Percentiles rank a stretch among this genome's conserved stretches.
phyloP scores from a whole-genome alignment of 2,797 vertebrate genomes.

The Cryptoblepharus egeriae region DNA sequence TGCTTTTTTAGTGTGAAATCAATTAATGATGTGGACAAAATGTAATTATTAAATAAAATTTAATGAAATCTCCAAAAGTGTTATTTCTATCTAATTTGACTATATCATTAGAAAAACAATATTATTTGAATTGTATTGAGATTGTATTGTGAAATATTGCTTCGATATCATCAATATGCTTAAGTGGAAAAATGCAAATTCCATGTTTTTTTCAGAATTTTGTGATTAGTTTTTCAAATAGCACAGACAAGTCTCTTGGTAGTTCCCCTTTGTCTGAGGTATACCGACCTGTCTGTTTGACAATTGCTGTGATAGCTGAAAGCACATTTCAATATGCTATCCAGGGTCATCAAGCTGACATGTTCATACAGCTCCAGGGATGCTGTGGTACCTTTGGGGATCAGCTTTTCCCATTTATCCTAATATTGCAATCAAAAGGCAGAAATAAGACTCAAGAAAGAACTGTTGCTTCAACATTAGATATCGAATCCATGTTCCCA shows the following conservation, averaged over 20 bases:
- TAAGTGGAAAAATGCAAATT: neutral
- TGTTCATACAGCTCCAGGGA: slow-evolving; percentile 81
- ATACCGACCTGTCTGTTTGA: slow-evolving; percentile 79
- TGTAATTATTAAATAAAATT: no score
- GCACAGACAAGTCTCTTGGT: neutral
- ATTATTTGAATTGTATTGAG: neutral
- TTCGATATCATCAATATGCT: neutral
- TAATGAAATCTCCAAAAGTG: no score
- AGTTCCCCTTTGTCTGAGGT: neutral
- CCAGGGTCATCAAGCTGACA: slow-evolving; percentile 86
- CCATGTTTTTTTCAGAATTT: neutral
- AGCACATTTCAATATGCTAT: slow-evolving; percentile 85
- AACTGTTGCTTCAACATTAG: neutral
- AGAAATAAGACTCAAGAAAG: neutral
- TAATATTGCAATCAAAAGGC: slow-evolving; percentile 15
- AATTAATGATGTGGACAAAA: no score
- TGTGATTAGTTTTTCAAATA: neutral
- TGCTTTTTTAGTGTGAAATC: no score
- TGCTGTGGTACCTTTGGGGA: slow-evolving; percentile 27
- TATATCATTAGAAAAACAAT: no score
- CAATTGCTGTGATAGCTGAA: slow-evolving; percentile 83
- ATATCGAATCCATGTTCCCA: no score
- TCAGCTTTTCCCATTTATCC: slow-evolving; percentile 60
- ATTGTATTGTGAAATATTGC: neutral
- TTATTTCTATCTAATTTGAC: neutral